Evolutionary conservation across 1,140 invertebrate species (phyloP).

Genomic region (Ericerus pela): DNA sequence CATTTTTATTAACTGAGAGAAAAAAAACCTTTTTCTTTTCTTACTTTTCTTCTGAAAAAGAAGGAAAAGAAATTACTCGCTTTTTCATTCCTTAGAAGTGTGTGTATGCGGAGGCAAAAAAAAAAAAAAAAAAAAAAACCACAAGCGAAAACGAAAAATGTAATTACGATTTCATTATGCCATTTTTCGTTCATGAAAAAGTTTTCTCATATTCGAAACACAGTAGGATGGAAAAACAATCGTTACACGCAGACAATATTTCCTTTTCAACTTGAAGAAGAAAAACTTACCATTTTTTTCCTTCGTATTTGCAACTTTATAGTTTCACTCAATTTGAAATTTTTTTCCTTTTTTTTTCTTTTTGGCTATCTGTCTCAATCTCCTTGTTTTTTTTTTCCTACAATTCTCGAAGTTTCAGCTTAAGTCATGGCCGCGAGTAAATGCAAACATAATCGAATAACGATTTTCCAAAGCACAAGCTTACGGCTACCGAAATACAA

Average conservation of each 20-base stretch:
- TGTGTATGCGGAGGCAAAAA: too few species aligned
- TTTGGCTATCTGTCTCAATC: too few species aligned
- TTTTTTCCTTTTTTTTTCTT: too few species aligned
- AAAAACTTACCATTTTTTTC: not conserved
- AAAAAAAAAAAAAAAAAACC: not conserved
- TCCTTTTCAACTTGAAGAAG: too few species aligned
- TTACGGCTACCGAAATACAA: too few species aligned
- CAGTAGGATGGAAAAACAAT: too few species aligned
- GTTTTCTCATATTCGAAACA: too few species aligned
- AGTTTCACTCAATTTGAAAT: too few species aligned
- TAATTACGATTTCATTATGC: conserved; percentile 8
- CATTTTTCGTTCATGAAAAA: not conserved
- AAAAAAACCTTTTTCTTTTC: not conserved
- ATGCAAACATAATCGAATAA: too few species aligned
- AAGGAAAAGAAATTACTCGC: conserved; percentile 6
- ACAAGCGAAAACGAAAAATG: not conserved
- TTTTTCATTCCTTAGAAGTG: not conserved
- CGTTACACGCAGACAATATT: too few species aligned
- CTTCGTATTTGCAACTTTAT: not conserved
- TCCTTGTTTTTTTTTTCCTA: not conserved
- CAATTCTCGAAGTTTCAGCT: not conserved
- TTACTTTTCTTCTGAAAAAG: conserved; percentile 4
- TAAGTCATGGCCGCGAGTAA: too few species aligned
- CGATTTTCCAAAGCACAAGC: too few species aligned
- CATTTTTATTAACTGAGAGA: not conserved